These are phyloP conservation scores for Montipora capitata DNA, from an alignment of 92 coral and sea anemone species.

Conservation along the genomic window DNA sequence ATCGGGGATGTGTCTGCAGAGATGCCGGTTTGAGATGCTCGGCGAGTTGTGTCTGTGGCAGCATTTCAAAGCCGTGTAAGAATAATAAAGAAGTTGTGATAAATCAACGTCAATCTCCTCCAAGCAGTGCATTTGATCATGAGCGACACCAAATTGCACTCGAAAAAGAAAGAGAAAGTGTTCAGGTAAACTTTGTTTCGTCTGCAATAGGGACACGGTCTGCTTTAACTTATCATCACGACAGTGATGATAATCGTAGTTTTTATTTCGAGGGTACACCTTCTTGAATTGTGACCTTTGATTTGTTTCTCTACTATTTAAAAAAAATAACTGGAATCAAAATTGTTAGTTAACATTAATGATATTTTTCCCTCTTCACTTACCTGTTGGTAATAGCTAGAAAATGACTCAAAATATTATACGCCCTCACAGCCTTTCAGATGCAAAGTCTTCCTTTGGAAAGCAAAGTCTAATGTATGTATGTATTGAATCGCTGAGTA, in stretches of 20 bases:
- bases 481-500: not conserved
- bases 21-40: slow-evolving; percentile 18
- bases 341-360: slow-evolving; percentile 18
- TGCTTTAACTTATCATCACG: slow-evolving; percentile 8
- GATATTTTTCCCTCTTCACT: slow-evolving; percentile 12
- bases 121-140: slow-evolving; percentile 32
- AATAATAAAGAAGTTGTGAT: slow-evolving; percentile 13
- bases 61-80: slow-evolving; percentile 27
- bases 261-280: slow-evolving; percentile 2
- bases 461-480: not conserved
- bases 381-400: not conserved
- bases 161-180: slow-evolving; percentile 28
- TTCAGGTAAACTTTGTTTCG: slow-evolving; percentile 19
- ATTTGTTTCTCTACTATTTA: slow-evolving; percentile 19
- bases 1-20: slow-evolving; percentile 15
- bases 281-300: not conserved
- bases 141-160: slow-evolving; percentile 18
- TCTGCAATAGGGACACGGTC: slow-evolving; percentile 18
- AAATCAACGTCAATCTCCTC: slow-evolving; percentile 14
- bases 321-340: slow-evolving; percentile 13
- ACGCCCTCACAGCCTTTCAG: slow-evolving; percentile 2
- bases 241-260: slow-evolving; percentile 2
- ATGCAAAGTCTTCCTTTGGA: slow-evolving; percentile 8
- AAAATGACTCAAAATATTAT: slow-evolving; percentile 11
- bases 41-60: slow-evolving; percentile 13